Base-by-base conservation (phyloP, 2,888 invertebrate genomes). In the Antheraea assamensis region DNA sequence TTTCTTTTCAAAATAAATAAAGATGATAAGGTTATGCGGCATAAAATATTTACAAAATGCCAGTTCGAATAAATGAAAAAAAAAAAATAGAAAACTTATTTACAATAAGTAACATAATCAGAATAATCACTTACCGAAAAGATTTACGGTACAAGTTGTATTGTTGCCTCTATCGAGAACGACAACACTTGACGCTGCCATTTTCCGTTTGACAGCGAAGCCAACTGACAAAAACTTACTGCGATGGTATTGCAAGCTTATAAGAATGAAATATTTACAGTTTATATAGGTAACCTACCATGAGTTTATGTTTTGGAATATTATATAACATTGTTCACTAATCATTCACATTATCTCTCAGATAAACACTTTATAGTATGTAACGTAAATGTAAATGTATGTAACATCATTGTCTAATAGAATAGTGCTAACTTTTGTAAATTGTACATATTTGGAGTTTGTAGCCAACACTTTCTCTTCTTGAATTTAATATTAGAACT, bases 101-200 rank as follows among this genome's bases (percentile, higher is more conserved):
- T 66, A 66, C 71, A 72, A 75, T 64, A 68, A 75, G 73, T 35
- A 61, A 77, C 76, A 79, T 77, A 75, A 76, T 78, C 71, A 71
- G 76, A 81, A 79, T 68, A 74, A 77, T 79, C 80, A 95, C 97
- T 96, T 95, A 98, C 98, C 98, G 95, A 98, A 98, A 94, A 98
- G 96, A 96, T 99, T 98, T 93, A 99, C 98, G 89, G 98, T 98
- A 95, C 98, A 98, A 92, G 98, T 98, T 92, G 98, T 98, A 95
- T 98, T 98, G 95, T 98, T 98, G 94, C 98, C 98, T 93, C 98
- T 96, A 95, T 98, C 98, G 90, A 98, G 96, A 89, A 98, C 98
- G 94, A 98, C 98, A 95, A 98, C 98, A 96, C 98, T 98, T 91
- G 98, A 98, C 95, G 98, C 98, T 96, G 96, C 96, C 96, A 96